Base-by-base conservation (phyloP, 2,888 invertebrate species). In the Parascotia fuliginaria region DNA sequence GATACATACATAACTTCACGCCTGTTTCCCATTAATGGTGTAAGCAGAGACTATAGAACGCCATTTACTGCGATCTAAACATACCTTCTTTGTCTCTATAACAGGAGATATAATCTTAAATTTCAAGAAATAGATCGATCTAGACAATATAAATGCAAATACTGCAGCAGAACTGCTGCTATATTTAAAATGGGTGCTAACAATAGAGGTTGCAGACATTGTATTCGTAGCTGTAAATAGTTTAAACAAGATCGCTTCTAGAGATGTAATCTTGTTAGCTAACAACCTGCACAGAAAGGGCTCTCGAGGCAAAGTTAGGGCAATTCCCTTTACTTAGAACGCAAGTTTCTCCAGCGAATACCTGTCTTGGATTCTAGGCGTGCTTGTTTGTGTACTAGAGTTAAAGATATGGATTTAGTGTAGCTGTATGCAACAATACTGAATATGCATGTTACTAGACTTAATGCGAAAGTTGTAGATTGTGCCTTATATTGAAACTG, bases 251-350 rank as follows among this genome's bases (percentile, higher is more conserved):
- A 70, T n/a, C n/a, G n/a, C 71, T 72, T 76, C 76, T 65, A 62
- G 62, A 78, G 74, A 81, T 82, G 80, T 86, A 83, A 86, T 81
- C 81, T 85, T 82, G 87, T 87, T 87, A 85, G 80, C 79, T 81
- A 85, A 85, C 83, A 83, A 84, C 78, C 79, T 80, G 79, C 75
- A 65, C 65, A 70, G 68, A 75, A 83, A 83, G 83, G 83, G 81
- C 75, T 74, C 81, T 79, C 63, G 43, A 63, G 60, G 63, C 65
- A 44, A 83, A 86, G 83, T 88, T 87, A 73, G 75, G 79, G 76
- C 81, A 83, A 85, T 87, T 84, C 80, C 75, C 81, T 83, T 83
- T 80, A 81, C 83, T 83, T 82, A 70, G 66, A 55, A 58, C 52
- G 45, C 48, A 63, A 70, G 73, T 75, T 73, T 67, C 50, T 46